Evolutionary conservation across 2,113 vertebrate genomes (phyloP), one percentile per base, ranked within the genome.

Genomic region (Cynopterus brachyotis): DNA sequence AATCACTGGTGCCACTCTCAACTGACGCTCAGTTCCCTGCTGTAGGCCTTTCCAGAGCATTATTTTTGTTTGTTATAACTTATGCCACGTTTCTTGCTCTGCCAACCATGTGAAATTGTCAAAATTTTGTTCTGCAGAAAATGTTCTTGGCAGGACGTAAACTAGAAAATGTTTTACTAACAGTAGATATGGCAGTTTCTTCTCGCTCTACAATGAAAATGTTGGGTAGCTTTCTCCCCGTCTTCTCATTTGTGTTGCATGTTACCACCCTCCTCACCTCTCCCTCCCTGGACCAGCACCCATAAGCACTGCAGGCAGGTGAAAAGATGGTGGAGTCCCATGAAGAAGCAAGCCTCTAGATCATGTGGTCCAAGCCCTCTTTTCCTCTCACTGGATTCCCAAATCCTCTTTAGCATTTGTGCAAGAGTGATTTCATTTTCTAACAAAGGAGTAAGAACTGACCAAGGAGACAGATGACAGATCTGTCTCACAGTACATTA

Each of bases 111-210:
- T 69, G 80, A 75, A 60, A 97, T 15, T 62, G 55, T 86, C 91
- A 22, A 67, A 70, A 62, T 81, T 45, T 12, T 64, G 28, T 66
- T 72, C 83, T 85, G n/a, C 4, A 78, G 70, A 79, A 80, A 88
- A 95, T 66, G 86, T 59, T 30, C 53, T 67, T 53, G 7, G 59
- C 45, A 47, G 57, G 40, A 92, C 35, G 1, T 0, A 92, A 75
- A 81, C 67, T 37, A 81, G 67, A 79, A 78, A 80, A 94, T 35
- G 5, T 57, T 59, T 17, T 40, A 26, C 55, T 2, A 42, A 45
- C 22, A 35, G 60, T 0, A 89, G 72, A 47, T 15, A 62, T 0
- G 3, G 32, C 15, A 0, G 0, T 26, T 35, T 57, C n/a, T 35
- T 24, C 8, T 45, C 50, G n/a, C 26, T 28, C 26, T 2, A 19